Evolutionary conservation across 2,888 invertebrate genomes (phyloP), one percentile per base, ranked within the genome.

Genomic region (Liopterus haemorrhoidalis): DNA sequence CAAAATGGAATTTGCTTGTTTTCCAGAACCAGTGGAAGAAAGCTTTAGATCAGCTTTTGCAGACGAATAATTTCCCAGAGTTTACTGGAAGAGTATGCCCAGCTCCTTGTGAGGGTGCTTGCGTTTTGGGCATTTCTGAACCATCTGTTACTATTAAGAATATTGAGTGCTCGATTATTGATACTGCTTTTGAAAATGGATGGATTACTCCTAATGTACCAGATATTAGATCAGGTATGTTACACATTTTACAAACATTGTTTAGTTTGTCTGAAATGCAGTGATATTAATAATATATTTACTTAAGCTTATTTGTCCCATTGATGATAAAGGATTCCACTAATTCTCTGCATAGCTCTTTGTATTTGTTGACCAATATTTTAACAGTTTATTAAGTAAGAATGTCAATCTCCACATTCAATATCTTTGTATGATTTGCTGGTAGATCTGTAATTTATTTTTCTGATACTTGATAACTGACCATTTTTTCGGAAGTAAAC

Each of bases 121-220:
- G 99, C 68, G 96, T 96, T 46, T 70, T 97, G 52, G 95, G 82
- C 45, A 99, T 99, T 64, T 93, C 91, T 14, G 90, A 93, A 59
- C 94, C 95, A 2, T 79, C 97, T 8, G 99, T 99, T 16, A 97
- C 97, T 49, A 99, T 99, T 66, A 99, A 99, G 72, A 95, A 95
- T 67, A 97, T 99, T 58, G 99, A 99, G 72, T 96, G 96, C 67
- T 83, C 96, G 43, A 99, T 99, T 16, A 96, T 99, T 57, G 99
- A 99, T 72, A 83, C 94, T 71, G 99, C 94, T 8, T 99, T 93
- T 68, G 92, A 95, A 62, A 83, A 87, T 68, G 95, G 94, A 3
- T 94, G 93, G 94, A 89, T 97, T 54, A 72, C 75, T 38, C 85
- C 97, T 0, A 81, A 88, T 66, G 72, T 73, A 12, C 84, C 84